phyloP scores from a whole-genome alignment of 2,888 invertebrate genomes.

The Panopea generosa region DNA sequence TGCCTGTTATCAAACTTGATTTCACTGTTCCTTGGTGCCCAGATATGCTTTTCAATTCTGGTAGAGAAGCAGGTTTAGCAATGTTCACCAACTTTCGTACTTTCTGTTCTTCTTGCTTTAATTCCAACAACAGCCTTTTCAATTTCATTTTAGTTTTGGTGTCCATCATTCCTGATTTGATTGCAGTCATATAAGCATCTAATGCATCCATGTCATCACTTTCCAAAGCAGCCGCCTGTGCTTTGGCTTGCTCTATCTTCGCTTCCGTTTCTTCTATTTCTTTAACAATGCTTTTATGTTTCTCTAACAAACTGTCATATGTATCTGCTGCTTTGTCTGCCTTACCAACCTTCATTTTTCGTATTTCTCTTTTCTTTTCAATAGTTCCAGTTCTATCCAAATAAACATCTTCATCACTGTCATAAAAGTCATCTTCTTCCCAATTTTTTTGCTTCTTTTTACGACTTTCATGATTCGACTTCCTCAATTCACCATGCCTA shows the following conservation, averaged over 20 bases:
- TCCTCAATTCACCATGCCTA: constrained; percentile 93
- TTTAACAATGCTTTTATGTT: constrained; percentile 86
- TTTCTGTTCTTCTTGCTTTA: constrained; percentile 90
- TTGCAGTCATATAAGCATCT: constrained; percentile 91
- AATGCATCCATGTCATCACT: constrained; percentile 90
- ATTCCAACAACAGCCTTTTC: constrained; percentile 88
- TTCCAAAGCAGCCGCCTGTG: constrained; percentile 74
- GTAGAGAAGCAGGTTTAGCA: constrained; percentile 85
- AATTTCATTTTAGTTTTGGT: constrained; percentile 84
- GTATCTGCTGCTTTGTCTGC: constrained; percentile 86
- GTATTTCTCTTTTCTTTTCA: constrained; percentile 92
- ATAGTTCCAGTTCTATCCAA: constrained; percentile 97
- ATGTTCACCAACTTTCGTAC: constrained; percentile 91
- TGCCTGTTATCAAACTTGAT: constrained; percentile 24
- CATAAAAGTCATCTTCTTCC: constrained; percentile 94
- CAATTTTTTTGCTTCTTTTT: constrained; percentile 92
- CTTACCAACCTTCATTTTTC: constrained; percentile 89
- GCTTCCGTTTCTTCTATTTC: constrained; percentile 88
- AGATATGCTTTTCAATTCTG: constrained; percentile 67
- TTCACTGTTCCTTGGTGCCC: constrained; percentile 11
- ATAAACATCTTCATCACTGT: constrained; percentile 98
- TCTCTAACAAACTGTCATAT: constrained; percentile 88
- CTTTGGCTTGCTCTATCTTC: constrained; percentile 85
- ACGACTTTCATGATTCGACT: constrained; percentile 91
- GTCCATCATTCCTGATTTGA: constrained; percentile 85